Percentiles rank a stretch among this genome's conserved stretches.
These are phyloP conservation scores for Odontothrips loti DNA, from an alignment of 2,888 invertebrate species.

Conservation along the genomic window DNA sequence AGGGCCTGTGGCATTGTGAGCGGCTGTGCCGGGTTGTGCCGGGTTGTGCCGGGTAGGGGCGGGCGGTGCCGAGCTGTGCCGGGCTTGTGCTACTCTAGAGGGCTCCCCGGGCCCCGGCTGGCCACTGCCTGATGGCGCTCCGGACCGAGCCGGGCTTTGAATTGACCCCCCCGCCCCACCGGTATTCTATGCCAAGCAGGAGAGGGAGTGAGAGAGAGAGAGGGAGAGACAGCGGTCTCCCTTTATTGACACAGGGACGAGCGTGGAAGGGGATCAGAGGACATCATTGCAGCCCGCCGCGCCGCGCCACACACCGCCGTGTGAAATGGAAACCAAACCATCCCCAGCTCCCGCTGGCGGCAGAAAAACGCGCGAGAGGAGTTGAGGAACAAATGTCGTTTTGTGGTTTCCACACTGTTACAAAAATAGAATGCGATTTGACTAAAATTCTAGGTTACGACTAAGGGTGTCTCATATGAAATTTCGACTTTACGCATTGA, in stretches of 20 bases:
- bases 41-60: no score
- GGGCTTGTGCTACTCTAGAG: no score
- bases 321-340: conserved; percentile 22
- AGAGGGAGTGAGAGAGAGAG: not conserved
- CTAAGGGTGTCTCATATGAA: no score
- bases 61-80: no score
- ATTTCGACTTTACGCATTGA: no score
- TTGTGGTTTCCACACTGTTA: not conserved
- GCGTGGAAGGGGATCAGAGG: not conserved
- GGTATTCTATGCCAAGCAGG: not conserved
- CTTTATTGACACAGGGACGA: conserved; percentile 13
- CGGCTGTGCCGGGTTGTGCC: no score
- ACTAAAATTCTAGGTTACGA: no score
- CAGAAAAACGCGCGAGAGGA: no score
- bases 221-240: not conserved
- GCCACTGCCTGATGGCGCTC: no score
- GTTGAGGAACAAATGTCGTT: no score
- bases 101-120: no score
- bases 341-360: not conserved
- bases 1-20: not conserved
- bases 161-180: not conserved
- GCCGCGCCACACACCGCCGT: not conserved
- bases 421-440: no score
- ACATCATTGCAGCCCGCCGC: not conserved
- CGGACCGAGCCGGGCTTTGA: not conserved